Percentiles rank a stretch among this genome's conserved stretches.
Conservation (phyloP, 1,140 invertebrate species). For the Drosophila auraria region DNA sequence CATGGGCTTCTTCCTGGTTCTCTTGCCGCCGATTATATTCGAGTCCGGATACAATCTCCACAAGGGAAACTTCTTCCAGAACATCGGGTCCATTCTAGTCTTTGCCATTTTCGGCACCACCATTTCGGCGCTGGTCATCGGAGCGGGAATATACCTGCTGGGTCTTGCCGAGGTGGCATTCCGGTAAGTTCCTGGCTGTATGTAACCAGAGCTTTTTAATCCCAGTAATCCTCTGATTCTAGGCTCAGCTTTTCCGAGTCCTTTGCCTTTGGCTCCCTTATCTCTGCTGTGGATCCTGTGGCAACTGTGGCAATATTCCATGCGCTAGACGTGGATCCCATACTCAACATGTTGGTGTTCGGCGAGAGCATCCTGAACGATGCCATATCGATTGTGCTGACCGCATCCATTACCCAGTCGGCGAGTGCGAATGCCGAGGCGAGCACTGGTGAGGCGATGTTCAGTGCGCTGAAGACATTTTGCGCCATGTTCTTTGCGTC, state of each 20-base stretch:
- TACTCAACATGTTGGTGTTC: constrained; percentile 99
- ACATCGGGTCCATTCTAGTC: constrained; percentile 96
- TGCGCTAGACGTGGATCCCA: constrained; percentile 96
- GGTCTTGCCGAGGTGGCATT: constrained; percentile 96
- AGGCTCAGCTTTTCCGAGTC: constrained; percentile 93
- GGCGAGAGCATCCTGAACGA: constrained; percentile 99
- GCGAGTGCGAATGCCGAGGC: constrained; percentile 72
- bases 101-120: constrained; percentile 99
- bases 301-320: constrained; percentile 99
- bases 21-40: constrained; percentile 99
- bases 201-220: neutral
- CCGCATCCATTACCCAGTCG: constrained; percentile 91
- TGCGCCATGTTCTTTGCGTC: constrained; percentile 99
- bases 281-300: constrained; percentile 99
- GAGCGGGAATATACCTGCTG: constrained; percentile 96
- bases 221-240: neutral
- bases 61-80: constrained; percentile 99
- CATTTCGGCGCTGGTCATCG: constrained; percentile 96
- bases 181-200: constrained; percentile 69
- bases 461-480: constrained; percentile 96
- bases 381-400: constrained; percentile 98
- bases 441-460: constrained; percentile 91
- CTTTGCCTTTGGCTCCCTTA: constrained; percentile 98
- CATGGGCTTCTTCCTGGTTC: constrained; percentile 97
- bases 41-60: constrained; percentile 99